Percentiles rank a stretch among this genome's conserved stretches.
These are phyloP conservation scores for Oryzias melastigma DNA, from an alignment of 2,113 vertebrate species.

Conservation along the genomic window DNA sequence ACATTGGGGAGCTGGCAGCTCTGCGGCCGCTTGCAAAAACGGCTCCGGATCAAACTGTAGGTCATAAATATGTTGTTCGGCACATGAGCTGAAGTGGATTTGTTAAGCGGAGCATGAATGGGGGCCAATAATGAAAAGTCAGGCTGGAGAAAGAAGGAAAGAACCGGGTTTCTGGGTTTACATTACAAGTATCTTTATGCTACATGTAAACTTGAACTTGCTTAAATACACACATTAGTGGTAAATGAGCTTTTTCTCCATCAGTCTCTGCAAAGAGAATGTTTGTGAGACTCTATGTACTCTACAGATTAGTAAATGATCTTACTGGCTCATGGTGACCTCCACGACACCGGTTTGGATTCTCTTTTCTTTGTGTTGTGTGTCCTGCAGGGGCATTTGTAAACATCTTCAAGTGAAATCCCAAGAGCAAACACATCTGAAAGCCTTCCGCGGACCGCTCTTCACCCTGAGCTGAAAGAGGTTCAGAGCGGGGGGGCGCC, in stretches of 20 bases:
- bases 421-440: constrained; percentile 64
- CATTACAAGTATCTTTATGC: not conserved
- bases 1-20: constrained; percentile 84
- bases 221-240: no score
- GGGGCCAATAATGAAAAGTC: constrained; percentile 87
- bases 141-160: constrained; percentile 73
- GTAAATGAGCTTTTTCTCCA: no score
- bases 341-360: constrained; percentile 33
- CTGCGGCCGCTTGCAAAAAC: constrained; percentile 81
- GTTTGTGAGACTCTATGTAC: constrained; percentile 24
- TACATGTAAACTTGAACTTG: not conserved
- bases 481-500: constrained; percentile 33
- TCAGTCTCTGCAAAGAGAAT: no score
- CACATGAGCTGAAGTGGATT: constrained; percentile 83
- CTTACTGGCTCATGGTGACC: constrained; percentile 32
- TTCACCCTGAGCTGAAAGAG: constrained; percentile 44
- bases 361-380: constrained; percentile 48
- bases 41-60: constrained; percentile 88
- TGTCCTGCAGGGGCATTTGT: constrained; percentile 63
- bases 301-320: constrained; percentile 52
- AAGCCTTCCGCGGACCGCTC: constrained; percentile 41
- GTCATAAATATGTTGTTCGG: constrained; percentile 94
- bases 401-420: constrained; percentile 72
- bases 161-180: constrained; percentile 24
- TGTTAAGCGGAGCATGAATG: constrained; percentile 85